phyloP scores from a whole-genome alignment of 2,888 invertebrate genomes.

The Ceramica pisi region DNA sequence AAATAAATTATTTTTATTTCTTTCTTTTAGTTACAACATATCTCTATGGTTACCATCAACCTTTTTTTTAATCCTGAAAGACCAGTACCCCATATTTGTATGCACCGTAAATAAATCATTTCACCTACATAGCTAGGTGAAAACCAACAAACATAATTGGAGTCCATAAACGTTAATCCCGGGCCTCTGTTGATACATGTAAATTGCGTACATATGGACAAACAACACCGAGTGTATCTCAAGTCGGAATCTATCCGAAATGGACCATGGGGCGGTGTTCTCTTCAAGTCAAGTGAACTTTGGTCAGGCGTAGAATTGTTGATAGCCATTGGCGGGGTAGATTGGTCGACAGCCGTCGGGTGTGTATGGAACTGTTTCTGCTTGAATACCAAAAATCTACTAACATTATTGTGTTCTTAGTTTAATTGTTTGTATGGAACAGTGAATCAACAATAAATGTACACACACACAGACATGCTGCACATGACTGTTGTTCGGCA shows the following conservation, averaged over 20 bases:
- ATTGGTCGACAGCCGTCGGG: neutral
- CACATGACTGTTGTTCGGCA: no score
- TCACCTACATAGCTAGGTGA: neutral
- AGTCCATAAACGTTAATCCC: conserved; percentile 7
- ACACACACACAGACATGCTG: no score
- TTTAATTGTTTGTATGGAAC: no score
- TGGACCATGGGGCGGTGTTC: conserved; percentile 28
- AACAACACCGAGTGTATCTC: conserved; percentile 36
- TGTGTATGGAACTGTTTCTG: neutral
- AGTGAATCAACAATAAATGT: no score
- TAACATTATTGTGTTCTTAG: neutral
- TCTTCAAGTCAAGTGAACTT: conserved; percentile 41
- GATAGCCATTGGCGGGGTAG: neutral
- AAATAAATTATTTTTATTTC: no score
- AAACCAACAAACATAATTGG: neutral
- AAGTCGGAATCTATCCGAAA: conserved; percentile 41
- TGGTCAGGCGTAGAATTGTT: neutral
- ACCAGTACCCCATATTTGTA: neutral
- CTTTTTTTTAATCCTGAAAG: neutral
- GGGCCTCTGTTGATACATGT: conserved; percentile 27
- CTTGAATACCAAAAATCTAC: neutral
- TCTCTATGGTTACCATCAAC: no score
- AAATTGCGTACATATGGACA: conserved; percentile 13
- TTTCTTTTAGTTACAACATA: no score
- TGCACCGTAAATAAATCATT: neutral